Evolutionary conservation across 2,113 vertebrate species (phyloP).

Genomic region (Pipa parva): DNA sequence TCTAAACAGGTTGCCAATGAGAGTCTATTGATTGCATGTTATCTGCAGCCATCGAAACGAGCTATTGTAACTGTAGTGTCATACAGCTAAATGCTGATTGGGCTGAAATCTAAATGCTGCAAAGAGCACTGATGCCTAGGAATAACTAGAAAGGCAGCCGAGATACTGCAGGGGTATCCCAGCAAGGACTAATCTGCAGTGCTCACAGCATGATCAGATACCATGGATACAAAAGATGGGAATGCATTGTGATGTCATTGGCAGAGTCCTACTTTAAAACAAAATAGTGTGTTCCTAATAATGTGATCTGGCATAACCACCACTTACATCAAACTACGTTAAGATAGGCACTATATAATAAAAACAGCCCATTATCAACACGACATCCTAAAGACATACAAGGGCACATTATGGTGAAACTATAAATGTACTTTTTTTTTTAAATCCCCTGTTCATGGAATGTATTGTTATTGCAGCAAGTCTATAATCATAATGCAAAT

Average conservation of each 20-base stretch:
- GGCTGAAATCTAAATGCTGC: background rate
- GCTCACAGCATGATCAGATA: slow-evolving; percentile 21
- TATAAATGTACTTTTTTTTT: too few species aligned
- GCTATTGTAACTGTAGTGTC: background rate
- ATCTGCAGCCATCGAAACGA: slow-evolving; percentile 5
- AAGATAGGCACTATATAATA: too few species aligned
- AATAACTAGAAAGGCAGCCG: slow-evolving; percentile 5
- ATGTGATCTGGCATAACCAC: too few species aligned
- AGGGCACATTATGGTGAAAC: too few species aligned
- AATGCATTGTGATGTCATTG: background rate
- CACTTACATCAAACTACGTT: too few species aligned
- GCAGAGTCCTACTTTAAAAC: background rate
- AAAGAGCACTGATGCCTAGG: slow-evolving; percentile 2
- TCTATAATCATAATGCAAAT: slow-evolving; percentile 18
- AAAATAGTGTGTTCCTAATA: too few species aligned
- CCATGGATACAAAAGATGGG: slow-evolving; percentile 15
- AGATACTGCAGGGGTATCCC: slow-evolving; percentile 31
- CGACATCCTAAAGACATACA: too few species aligned
- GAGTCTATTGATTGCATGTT: background rate
- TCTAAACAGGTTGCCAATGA: background rate
- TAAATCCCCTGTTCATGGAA: too few species aligned
- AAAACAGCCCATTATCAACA: too few species aligned
- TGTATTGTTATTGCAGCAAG: background rate
- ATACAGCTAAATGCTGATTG: slow-evolving; percentile 18
- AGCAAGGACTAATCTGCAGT: slow-evolving; percentile 24